These are phyloP conservation scores for Drosophila setifemur DNA, from an alignment of 1,140 invertebrate genomes.

Conservation along the genomic window DNA sequence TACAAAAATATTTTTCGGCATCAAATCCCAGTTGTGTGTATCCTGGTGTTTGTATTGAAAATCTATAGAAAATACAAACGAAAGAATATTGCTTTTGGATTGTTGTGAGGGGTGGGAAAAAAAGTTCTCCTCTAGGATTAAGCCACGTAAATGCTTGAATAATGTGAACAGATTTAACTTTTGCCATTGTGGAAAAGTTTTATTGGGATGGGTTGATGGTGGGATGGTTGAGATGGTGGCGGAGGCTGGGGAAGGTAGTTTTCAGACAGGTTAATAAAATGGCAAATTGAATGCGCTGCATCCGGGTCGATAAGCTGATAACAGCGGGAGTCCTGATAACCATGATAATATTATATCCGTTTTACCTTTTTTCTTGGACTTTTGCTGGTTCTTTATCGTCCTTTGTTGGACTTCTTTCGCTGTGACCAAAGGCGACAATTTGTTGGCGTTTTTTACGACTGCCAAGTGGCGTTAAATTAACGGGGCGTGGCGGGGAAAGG, in stretches of 20 bases:
- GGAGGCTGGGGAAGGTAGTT: conserved; percentile 21
- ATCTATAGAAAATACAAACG: conserved; percentile 31
- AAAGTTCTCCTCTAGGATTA: conserved; percentile 37
- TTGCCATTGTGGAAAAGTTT: conserved; percentile 56
- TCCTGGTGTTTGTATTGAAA: conserved; percentile 29
- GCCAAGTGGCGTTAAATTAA: conserved; percentile 76
- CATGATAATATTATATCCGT: conserved; percentile 54
- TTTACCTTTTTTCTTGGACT: conserved; percentile 39
- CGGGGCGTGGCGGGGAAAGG: conserved; percentile 14
- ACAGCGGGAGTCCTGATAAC: conserved; percentile 43
- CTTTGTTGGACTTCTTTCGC: conserved; percentile 14
- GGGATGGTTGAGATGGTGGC: neutral
- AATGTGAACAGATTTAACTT: conserved; percentile 70
- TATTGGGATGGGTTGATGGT: neutral
- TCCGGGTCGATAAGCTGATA: conserved; percentile 56
- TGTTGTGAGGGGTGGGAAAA: neutral
- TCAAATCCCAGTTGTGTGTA: conserved; percentile 12
- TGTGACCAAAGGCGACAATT: conserved; percentile 71
- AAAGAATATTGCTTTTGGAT: conserved; percentile 18
- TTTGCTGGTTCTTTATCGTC: conserved; percentile 12
- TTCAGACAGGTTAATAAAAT: conserved; percentile 57
- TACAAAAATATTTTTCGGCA: conserved; percentile 44
- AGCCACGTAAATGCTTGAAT: conserved; percentile 64
- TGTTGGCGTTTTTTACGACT: conserved; percentile 70
- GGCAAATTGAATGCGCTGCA: conserved; percentile 56